Conservation (phyloP, 2,797 vertebrate species). For the Poeciliopsis paucimaculata region DNA sequence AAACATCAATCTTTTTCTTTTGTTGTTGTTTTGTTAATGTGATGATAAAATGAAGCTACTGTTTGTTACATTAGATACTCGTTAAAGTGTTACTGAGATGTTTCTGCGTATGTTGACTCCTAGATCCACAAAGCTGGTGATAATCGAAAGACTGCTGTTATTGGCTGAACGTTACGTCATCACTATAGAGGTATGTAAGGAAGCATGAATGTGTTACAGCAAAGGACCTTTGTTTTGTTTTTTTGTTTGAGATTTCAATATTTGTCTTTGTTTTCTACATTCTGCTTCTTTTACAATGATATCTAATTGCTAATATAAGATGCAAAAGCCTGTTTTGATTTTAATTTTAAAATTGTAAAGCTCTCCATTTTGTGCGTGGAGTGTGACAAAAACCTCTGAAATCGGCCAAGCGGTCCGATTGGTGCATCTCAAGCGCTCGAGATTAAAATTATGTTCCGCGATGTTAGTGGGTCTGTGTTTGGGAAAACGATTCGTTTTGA, state of each 20-base stretch:
- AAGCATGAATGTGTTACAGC: not conserved
- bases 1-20: not conserved
- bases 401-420: not conserved
- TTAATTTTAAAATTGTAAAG: not conserved
- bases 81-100: not conserved
- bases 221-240: not conserved
- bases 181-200: slow-evolving; percentile 91
- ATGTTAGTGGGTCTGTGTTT: not conserved
- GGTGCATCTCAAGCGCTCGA: not conserved
- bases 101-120: slow-evolving; percentile 9
- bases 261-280: not conserved
- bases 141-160: slow-evolving; percentile 96
- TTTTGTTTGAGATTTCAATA: not conserved
- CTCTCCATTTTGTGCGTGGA: not conserved
- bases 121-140: slow-evolving; percentile 98
- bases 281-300: not conserved
- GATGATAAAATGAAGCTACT: not conserved
- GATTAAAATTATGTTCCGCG: not conserved
- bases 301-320: not conserved
- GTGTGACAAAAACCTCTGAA: not conserved
- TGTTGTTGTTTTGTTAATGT: not conserved
- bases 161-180: slow-evolving; percentile 98
- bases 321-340: not conserved
- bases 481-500: not conserved
- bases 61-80: not conserved